Evolutionary conservation across 2,113 vertebrate species (phyloP), one percentile per base, ranked within the genome.

Genomic region (Ailurus styani): DNA sequence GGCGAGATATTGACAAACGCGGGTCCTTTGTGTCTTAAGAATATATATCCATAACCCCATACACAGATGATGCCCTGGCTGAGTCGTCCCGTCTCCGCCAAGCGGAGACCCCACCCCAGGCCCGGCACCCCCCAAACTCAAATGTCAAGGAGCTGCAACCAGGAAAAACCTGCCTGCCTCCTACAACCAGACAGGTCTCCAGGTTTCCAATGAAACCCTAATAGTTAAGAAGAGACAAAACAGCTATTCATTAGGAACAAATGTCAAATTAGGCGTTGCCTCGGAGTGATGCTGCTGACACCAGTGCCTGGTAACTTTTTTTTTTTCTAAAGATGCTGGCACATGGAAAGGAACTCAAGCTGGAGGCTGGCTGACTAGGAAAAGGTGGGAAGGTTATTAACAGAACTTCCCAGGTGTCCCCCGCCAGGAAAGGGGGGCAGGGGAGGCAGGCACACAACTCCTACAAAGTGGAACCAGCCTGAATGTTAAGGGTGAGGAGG

Each of bases 11-110:
- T 96, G 96, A 98, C 97, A 96, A 95, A 88, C 50, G 54, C n/a
- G 15, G 72, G 94, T 96, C 95, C 97, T 98, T 97, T 97, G 96
- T 97, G 98, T 96, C 92, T 97, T 96, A 84, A 72, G 87, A 94
- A 96, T 45, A 90, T 78, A 79, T 47, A 68, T 70, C 77, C 94
- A 54, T 34, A 72, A 40, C 90, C 70, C 90, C 60, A 25, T 1
- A n/a, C 60, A 70, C 85, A 87, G 83, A 73, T 34, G 90, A 70
- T 64, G 57, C 50, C 87, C 68, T 40, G 70, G 42, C 37, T 10
- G 62, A 50, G 29, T 4, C 25, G 54, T 57, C 90, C 47, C 42
- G 42, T 47, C 62, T 54, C 79, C 70, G 78, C 50, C 75, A 91
- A 78, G 66, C 7, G 47, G 8, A 45, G 60, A 89, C 42, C 3